Evolutionary conservation across 2,113 vertebrate species (phyloP).

Genomic region (Phylloscopus trochilus): DNA sequence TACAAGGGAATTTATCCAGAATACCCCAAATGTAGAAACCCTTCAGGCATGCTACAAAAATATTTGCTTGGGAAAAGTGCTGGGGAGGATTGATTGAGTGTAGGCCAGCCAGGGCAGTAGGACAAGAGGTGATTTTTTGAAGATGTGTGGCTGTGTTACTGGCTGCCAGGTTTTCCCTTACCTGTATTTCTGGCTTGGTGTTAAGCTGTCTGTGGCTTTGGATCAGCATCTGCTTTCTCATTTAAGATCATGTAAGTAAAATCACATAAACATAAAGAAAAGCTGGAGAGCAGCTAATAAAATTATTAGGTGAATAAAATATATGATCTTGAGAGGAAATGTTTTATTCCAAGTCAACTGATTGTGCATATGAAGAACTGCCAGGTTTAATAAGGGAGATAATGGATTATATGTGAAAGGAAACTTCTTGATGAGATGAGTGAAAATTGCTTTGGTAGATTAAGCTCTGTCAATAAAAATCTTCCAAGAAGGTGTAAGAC

Average conservation of each 20-base stretch:
- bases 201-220: background rate
- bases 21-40: background rate
- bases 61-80: background rate
- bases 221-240: background rate
- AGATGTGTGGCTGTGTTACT: background rate
- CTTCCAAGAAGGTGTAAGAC: background rate
- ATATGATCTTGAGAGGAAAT: background rate
- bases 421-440: constrained; percentile 30
- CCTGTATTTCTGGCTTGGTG: background rate
- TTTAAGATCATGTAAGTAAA: background rate
- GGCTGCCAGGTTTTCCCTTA: background rate
- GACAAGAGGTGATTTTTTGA: background rate
- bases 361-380: background rate
- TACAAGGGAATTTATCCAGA: background rate
- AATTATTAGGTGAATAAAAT: background rate
- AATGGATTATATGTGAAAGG: background rate
- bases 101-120: background rate
- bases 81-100: background rate
- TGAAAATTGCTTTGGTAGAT: constrained; percentile 41
- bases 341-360: background rate
- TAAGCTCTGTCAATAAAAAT: constrained; percentile 36
- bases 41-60: background rate
- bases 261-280: background rate
- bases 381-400: background rate
- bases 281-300: background rate